These are phyloP conservation scores for Macaca fascicularis DNA, from an alignment of 2,113 vertebrate genomes.

Conservation along the genomic window DNA sequence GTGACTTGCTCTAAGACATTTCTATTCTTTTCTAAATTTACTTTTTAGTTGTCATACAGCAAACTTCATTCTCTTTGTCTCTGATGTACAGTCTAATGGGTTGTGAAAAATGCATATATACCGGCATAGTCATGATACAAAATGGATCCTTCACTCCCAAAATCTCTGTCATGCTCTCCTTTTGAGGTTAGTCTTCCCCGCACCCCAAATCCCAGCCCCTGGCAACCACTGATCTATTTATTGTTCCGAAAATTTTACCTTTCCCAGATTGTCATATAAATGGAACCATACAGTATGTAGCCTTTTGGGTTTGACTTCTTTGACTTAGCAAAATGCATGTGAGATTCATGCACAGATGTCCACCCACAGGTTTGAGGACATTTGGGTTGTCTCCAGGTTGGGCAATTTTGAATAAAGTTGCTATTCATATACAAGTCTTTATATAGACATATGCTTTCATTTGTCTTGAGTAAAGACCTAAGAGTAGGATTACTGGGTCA, in stretches of 20 bases:
- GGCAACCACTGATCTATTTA: neutral
- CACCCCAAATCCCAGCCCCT: neutral
- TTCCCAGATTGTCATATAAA: neutral
- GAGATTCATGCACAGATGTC: neutral
- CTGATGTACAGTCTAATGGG: neutral
- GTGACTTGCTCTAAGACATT: neutral
- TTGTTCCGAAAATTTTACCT: neutral
- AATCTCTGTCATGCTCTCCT: neutral
- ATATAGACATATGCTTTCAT: neutral
- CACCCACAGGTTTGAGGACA: neutral
- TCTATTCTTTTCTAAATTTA: constrained; percentile 31
- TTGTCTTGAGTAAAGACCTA: neutral
- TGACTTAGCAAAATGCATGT: neutral
- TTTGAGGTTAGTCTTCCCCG: neutral
- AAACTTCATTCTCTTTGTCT: neutral
- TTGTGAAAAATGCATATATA: neutral
- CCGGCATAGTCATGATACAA: neutral
- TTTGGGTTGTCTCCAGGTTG: neutral
- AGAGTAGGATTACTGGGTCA: neutral
- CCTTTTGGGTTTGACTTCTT: neutral
- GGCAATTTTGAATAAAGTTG: neutral
- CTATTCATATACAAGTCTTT: neutral
- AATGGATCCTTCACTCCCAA: neutral
- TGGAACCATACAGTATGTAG: neutral
- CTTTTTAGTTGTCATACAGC: neutral